These are phyloP conservation scores for Cercopithecus mona DNA, from an alignment of 2,113 vertebrate genomes.

Conservation along the genomic window DNA sequence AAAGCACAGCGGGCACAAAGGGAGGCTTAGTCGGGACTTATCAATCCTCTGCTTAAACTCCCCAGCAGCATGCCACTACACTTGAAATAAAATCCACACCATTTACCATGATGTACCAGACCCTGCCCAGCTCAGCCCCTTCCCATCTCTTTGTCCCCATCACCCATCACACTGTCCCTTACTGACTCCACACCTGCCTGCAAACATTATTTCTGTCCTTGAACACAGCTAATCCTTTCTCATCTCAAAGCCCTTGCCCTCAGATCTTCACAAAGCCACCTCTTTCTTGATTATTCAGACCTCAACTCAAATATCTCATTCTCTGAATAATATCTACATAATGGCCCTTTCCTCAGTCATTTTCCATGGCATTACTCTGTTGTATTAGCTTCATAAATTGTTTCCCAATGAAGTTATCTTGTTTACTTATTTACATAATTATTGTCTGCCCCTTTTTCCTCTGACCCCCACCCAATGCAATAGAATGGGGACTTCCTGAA, in stretches of 20 bases:
- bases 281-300: neutral
- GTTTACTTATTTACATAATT: neutral
- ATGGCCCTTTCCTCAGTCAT: neutral
- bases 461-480: neutral
- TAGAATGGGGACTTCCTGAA: neutral
- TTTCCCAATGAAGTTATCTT: neutral
- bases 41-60: neutral
- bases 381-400: neutral
- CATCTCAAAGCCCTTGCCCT: neutral
- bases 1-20: neutral
- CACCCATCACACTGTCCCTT: neutral
- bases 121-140: neutral
- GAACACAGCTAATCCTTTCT: neutral
- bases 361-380: neutral
- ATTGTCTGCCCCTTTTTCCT: neutral
- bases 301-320: neutral
- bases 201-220: neutral
- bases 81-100: neutral
- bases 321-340: neutral
- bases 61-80: neutral
- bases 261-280: neutral
- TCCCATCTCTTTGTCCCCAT: neutral
- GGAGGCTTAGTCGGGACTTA: neutral
- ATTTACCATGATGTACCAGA: neutral
- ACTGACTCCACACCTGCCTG: neutral